These are phyloP conservation scores for Callorhinus ursinus DNA, from an alignment of 2,113 vertebrate genomes.

Conservation along the genomic window DNA sequence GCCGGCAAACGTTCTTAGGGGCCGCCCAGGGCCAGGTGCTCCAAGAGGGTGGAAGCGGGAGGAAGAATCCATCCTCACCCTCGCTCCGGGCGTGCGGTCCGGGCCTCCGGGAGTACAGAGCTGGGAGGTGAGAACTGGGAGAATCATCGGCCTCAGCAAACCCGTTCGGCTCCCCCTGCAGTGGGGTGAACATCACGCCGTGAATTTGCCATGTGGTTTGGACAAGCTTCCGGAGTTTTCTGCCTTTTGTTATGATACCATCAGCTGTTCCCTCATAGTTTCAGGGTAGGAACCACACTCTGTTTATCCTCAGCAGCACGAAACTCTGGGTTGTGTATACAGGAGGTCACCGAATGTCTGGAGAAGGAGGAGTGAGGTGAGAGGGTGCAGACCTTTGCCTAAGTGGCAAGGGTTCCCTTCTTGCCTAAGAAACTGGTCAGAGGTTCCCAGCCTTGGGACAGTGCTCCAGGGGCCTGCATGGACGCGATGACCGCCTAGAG, in stretches of 20 bases:
- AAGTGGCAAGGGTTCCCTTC: not conserved
- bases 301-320: slow-evolving; percentile 35
- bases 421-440: not conserved
- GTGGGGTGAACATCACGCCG: not conserved
- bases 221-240: not conserved
- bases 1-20: not conserved
- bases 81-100: not conserved
- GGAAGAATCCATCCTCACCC: not conserved
- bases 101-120: not conserved
- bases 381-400: not conserved
- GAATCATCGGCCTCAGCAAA: not conserved
- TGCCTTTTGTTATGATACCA: slow-evolving; percentile 32
- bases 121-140: not conserved
- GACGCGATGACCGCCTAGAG: accelerated
- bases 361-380: not conserved
- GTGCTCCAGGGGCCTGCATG: not conserved
- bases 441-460: not conserved
- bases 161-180: not conserved
- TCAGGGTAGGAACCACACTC: not conserved
- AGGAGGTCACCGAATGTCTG: slow-evolving; percentile 38
- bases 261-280: slow-evolving; percentile 54
- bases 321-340: slow-evolving; percentile 29
- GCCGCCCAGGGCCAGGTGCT: not conserved
- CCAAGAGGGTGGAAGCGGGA: not conserved
- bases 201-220: slow-evolving; percentile 2